Conservation (phyloP, 2,888 invertebrate genomes). For the Endotricha flammealis region DNA sequence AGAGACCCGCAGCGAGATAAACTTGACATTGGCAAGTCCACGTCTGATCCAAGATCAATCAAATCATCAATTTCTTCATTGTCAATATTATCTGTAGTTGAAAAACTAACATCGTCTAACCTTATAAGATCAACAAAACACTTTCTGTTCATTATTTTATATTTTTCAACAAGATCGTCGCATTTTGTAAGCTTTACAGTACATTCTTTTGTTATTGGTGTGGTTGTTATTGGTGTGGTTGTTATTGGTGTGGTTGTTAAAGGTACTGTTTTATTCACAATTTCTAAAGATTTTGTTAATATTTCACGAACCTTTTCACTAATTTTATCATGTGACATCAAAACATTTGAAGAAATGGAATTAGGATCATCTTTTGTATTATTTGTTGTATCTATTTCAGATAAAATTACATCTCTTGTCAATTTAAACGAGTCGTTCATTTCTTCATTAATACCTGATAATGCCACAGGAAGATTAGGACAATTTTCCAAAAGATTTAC, state of each 20-base stretch:
- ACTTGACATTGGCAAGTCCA: slow-evolving; percentile 6
- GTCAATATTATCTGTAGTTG: not conserved
- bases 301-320: too few species aligned
- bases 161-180: slow-evolving; percentile 37
- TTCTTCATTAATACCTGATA: slow-evolving; percentile 13
- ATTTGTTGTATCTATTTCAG: not conserved
- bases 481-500: slow-evolving; percentile 7
- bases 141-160: slow-evolving; percentile 28
- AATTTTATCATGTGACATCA: too few species aligned
- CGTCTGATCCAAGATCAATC: not conserved
- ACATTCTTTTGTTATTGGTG: too few species aligned
- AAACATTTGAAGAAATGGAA: too few species aligned
- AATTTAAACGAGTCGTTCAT: slow-evolving; percentile 21
- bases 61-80: not conserved
- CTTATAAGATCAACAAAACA: slow-evolving; percentile 41
- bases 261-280: too few species aligned
- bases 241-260: too few species aligned
- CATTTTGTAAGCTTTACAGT: slow-evolving; percentile 40
- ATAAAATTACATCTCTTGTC: not conserved
- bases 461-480: slow-evolving; percentile 3
- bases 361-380: too few species aligned
- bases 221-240: too few species aligned
- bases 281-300: slow-evolving; percentile 4
- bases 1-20: slow-evolving; percentile 29
- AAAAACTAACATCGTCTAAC: slow-evolving; percentile 31